These are phyloP conservation scores for Oceanites oceanicus DNA, from an alignment of 2,113 vertebrate species.

Conservation along the genomic window DNA sequence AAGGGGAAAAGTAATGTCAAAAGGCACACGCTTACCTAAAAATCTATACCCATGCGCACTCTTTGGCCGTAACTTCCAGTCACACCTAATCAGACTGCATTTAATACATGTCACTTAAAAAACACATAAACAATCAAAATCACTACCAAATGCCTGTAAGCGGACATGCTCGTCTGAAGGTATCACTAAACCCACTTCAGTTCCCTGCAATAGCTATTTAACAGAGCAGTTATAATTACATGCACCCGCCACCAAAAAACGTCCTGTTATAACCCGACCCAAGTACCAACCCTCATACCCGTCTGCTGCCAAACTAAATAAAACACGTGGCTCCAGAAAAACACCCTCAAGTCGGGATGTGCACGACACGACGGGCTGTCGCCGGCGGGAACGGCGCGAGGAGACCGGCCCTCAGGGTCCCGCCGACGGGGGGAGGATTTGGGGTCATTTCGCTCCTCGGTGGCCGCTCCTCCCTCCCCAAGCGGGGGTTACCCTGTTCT, in stretches of 20 bases:
- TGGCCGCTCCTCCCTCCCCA: background rate
- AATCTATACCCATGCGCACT: background rate
- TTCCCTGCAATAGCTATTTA: rapidly evolving
- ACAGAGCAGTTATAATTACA: background rate
- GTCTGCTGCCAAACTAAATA: background rate
- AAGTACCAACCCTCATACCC: background rate
- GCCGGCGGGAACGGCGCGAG: background rate
- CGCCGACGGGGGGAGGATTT: background rate
- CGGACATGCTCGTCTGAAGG: rapidly evolving
- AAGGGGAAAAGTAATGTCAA: background rate
- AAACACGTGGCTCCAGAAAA: background rate
- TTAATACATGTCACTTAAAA: background rate
- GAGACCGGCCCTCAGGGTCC: background rate
- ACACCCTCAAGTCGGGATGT: background rate
- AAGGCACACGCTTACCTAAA: background rate
- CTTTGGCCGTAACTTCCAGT: background rate
- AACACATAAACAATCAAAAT: background rate
- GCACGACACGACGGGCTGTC: rapidly evolving
- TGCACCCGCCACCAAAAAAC: rapidly evolving
- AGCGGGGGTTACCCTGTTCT: background rate
- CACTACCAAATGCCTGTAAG: background rate
- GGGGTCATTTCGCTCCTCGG: background rate
- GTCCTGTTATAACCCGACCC: background rate
- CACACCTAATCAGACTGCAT: background rate
- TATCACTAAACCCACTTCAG: background rate